These are phyloP conservation scores for Tragelaphus buxtoni DNA, from an alignment of 2,113 vertebrate species.

Conservation along the genomic window DNA sequence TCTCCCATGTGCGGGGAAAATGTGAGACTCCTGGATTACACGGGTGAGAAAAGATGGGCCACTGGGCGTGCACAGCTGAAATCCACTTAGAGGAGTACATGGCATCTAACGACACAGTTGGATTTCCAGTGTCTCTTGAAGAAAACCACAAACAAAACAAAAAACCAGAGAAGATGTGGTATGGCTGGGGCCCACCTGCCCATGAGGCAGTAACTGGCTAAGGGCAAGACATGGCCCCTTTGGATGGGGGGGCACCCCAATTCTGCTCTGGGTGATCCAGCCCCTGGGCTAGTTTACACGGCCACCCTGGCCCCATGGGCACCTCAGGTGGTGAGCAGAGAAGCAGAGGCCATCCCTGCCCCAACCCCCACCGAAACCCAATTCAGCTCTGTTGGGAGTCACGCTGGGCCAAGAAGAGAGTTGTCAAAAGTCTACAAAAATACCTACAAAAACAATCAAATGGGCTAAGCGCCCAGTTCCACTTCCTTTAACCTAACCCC, in stretches of 20 bases:
- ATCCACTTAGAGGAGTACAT: fast-evolving
- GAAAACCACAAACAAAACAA: not conserved
- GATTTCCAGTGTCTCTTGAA: not conserved
- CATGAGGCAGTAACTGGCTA: not conserved
- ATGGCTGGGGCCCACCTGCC: not conserved
- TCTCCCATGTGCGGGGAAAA: fast-evolving
- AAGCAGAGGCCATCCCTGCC: not conserved
- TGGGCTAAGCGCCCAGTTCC: not conserved
- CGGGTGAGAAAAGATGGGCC: fast-evolving
- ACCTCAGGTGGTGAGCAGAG: not conserved
- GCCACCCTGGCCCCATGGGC: fast-evolving
- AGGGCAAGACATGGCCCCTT: not conserved
- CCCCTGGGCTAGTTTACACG: too few relatives aligned
- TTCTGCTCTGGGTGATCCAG: not conserved
- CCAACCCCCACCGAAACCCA: not conserved
- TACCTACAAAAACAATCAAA: not conserved
- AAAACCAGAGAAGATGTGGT: not conserved
- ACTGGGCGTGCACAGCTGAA: fast-evolving
- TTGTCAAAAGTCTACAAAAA: not conserved
- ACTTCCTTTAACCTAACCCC: too few relatives aligned
- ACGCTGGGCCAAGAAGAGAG: not conserved
- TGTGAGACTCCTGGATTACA: not conserved
- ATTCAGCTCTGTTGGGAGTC: not conserved
- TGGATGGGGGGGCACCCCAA: fast-evolving
- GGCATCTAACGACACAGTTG: fast-evolving